A percentile compares a stretch with the other conserved stretches of the same genome.
These are phyloP conservation scores for Hybognathus amarus DNA, from an alignment of 2,797 vertebrate species.

Conservation along the genomic window DNA sequence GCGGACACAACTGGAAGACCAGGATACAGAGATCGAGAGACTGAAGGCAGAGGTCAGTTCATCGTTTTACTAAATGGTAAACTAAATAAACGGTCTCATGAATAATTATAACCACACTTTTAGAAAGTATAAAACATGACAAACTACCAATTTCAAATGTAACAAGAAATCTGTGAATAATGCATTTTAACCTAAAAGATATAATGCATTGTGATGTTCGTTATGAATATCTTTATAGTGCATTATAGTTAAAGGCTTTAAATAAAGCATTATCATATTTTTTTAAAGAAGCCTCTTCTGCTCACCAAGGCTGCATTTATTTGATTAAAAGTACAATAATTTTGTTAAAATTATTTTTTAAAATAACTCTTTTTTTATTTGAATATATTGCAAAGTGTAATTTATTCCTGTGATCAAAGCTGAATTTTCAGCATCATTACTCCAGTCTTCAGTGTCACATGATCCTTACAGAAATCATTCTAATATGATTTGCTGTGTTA, in stretches of 20 bases:
- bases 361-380: background rate
- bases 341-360: background rate
- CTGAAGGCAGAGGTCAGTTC: slow-evolving; percentile 90
- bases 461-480: background rate
- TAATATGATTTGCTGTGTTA: background rate
- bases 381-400: background rate
- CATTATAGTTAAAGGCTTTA: background rate
- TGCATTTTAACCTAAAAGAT: background rate
- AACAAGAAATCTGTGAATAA: background rate
- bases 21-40: slow-evolving; percentile 95
- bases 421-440: background rate
- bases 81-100: background rate
- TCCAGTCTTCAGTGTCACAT: background rate
- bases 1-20: slow-evolving; percentile 95
- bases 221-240: background rate
- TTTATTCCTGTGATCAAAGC: background rate
- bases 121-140: background rate
- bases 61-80: background rate
- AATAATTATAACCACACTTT: background rate
- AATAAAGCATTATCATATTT: no score
- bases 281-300: background rate
- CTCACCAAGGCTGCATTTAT: background rate
- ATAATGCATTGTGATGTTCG: background rate
- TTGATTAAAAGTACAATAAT: background rate
- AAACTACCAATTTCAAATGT: background rate